These are phyloP conservation scores for Lordiphosa collinella DNA, from an alignment of 1,140 invertebrate genomes.

Conservation along the genomic window DNA sequence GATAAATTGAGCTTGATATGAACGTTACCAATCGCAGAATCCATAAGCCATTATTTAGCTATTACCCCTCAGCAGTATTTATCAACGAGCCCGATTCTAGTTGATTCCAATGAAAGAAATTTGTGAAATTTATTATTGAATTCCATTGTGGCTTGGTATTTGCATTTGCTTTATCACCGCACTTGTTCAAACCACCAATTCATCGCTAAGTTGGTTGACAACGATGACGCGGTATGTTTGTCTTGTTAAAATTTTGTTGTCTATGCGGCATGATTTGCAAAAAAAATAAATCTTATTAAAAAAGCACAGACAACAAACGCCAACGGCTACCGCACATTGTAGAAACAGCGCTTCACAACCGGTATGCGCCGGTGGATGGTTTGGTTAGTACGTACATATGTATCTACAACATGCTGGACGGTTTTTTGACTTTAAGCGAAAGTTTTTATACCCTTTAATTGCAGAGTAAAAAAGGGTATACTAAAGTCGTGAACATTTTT, in stretches of 20 bases:
- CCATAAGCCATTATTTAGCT: no score
- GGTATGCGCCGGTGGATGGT: constrained; percentile 5
- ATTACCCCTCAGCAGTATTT: no score
- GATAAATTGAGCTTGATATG: no score
- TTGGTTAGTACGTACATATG: neutral
- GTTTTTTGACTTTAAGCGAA: constrained; percentile 25
- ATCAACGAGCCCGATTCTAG: no score
- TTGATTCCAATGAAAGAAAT: no score
- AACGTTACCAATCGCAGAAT: no score
- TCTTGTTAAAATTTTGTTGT: constrained; percentile 30
- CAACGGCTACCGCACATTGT: neutral
- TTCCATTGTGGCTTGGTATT: no score
- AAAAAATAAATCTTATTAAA: constrained; percentile 17
- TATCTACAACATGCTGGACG: constrained; percentile 3
- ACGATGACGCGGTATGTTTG: constrained; percentile 6
- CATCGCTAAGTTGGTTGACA: neutral
- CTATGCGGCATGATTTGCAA: constrained; percentile 57
- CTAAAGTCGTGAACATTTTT: no score
- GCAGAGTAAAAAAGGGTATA: no score
- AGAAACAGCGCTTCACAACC: constrained; percentile 17
- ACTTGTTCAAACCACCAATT: no score
- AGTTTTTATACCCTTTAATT: no score
- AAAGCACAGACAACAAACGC: constrained; percentile 22
- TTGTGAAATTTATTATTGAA: no score
- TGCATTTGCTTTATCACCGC: neutral